Evolutionary conservation across 1,140 invertebrate species (phyloP).

Genomic region (Conopomorpha cramerella): DNA sequence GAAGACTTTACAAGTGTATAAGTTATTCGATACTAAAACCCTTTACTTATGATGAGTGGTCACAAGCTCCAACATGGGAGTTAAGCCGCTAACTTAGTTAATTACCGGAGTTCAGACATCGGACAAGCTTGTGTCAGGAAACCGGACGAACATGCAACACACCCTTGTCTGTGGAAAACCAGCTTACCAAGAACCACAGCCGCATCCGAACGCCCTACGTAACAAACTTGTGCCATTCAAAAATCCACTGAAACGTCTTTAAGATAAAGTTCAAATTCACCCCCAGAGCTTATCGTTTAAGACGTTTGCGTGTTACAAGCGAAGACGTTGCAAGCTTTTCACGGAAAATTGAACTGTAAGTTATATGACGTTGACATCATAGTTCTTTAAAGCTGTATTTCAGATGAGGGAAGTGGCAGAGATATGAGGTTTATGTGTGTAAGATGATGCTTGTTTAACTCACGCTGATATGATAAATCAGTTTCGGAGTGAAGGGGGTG

Average conservation of each 20-base stretch:
- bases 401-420: slow-evolving; percentile 16
- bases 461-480: slow-evolving; percentile 56
- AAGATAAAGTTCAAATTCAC: slow-evolving; percentile 11
- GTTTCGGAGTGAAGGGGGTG: slow-evolving; percentile 36
- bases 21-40: not conserved
- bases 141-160: slow-evolving; percentile 52
- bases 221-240: not conserved
- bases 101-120: slow-evolving; percentile 28
- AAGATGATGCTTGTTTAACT: slow-evolving; percentile 58
- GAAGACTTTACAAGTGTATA: too few species aligned
- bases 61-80: slow-evolving; percentile 15
- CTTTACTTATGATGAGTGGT: slow-evolving; percentile 1
- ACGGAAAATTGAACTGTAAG: slow-evolving; percentile 26
- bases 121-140: slow-evolving; percentile 36
- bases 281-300: not conserved
- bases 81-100: slow-evolving; percentile 33
- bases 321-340: slow-evolving; percentile 3
- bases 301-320: not conserved
- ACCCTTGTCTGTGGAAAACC: slow-evolving; percentile 28
- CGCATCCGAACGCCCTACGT: not conserved
- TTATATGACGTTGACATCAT: slow-evolving; percentile 33
- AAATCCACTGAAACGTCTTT: too few species aligned
- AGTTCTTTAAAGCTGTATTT: slow-evolving; percentile 18
- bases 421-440: slow-evolving; percentile 53
- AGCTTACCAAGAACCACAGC: slow-evolving; percentile 1